phyloP scores from a whole-genome alignment of 2,797 vertebrate genomes.

The Lerista edwardsae region DNA sequence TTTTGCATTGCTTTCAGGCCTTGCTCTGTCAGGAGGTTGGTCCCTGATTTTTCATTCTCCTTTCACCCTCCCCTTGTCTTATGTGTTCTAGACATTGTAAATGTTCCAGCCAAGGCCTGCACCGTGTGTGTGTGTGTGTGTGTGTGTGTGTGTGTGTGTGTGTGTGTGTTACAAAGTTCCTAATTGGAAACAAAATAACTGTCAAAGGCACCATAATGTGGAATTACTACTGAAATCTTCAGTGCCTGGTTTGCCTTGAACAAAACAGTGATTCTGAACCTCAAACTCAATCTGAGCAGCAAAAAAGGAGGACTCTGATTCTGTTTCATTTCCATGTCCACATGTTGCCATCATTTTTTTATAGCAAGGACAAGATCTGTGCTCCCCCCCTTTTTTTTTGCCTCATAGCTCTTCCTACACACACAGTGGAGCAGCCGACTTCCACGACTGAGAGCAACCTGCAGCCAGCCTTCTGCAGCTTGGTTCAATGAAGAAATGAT shows the following conservation, averaged over 20 bases:
- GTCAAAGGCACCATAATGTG: background rate
- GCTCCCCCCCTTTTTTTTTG: slow-evolving; percentile 23
- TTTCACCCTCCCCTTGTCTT: background rate
- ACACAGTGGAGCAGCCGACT: slow-evolving; percentile 39
- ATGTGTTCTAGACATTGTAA: background rate
- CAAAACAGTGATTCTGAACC: background rate
- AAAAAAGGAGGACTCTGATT: background rate
- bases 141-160: background rate
- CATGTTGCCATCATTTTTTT: slow-evolving; percentile 40
- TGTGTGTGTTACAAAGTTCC: background rate
- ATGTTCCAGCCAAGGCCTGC: background rate
- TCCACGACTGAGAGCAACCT: slow-evolving; percentile 14
- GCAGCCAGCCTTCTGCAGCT: slow-evolving; percentile 21
- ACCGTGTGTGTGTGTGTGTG: background rate
- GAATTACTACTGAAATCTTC: background rate
- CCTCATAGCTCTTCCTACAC: slow-evolving; percentile 23
- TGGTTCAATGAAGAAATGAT: slow-evolving; percentile 64
- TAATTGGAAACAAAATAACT: background rate
- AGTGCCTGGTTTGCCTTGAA: background rate
- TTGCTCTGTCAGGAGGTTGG: background rate
- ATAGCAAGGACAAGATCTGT: background rate
- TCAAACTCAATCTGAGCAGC: background rate
- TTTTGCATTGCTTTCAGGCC: background rate
- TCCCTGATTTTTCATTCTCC: background rate
- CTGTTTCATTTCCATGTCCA: slow-evolving; percentile 23